phyloP scores from a whole-genome alignment of 2,797 vertebrate species.

The Morus bassanus region DNA sequence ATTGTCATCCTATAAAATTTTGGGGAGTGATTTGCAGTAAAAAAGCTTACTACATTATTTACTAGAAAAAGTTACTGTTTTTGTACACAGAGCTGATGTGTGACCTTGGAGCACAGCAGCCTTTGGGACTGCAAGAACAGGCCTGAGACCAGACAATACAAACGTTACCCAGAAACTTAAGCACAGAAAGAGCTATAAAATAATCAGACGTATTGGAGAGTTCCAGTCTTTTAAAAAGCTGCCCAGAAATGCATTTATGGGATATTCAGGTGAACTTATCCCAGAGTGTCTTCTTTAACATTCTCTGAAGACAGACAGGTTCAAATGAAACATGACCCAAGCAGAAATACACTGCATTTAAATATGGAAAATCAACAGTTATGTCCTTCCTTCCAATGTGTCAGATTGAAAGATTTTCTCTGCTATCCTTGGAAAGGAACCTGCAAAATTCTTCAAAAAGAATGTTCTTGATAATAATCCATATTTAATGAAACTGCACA shows the following conservation, averaged over 20 bases:
- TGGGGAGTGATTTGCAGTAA: neutral
- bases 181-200: neutral
- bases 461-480: conserved; percentile 46
- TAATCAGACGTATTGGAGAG: neutral
- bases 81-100: neutral
- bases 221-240: neutral
- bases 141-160: neutral
- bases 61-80: neutral
- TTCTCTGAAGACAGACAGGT: neutral
- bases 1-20: neutral
- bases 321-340: neutral
- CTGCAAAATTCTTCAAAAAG: conserved; percentile 6
- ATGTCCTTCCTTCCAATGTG: neutral
- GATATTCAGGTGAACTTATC: neutral
- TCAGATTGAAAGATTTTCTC: neutral
- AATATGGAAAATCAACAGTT: conserved; percentile 12
- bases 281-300: neutral
- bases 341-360: neutral
- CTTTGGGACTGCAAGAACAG: neutral
- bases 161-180: neutral
- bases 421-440: conserved; percentile 20
- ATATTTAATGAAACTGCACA: conserved; percentile 41
- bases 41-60: neutral
- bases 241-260: neutral
- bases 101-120: neutral